Evolutionary conservation across 2,888 invertebrate species (phyloP).

Genomic region (Athetis lepigone): DNA sequence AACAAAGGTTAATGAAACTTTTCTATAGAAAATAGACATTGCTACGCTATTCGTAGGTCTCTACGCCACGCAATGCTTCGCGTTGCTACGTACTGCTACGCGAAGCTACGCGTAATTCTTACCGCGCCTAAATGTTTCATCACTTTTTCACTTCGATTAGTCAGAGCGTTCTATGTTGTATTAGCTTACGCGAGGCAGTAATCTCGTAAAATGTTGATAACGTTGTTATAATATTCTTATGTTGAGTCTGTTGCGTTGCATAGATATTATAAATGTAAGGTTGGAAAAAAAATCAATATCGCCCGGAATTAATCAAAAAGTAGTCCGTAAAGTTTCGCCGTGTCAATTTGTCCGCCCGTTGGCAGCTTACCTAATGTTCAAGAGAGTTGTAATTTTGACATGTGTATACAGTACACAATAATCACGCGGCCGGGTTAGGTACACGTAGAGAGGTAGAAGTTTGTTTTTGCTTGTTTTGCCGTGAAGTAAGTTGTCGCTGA

Average conservation of each 20-base stretch:
- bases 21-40: background rate
- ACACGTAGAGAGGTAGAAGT: too few species aligned
- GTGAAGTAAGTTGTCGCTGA: too few species aligned
- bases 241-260: constrained; percentile 10
- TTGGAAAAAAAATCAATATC: background rate
- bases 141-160: constrained; percentile 39
- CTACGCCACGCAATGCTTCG: constrained; percentile 13
- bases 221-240: constrained; percentile 16
- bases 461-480: too few species aligned
- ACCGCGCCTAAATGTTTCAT: constrained; percentile 29
- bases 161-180: constrained; percentile 13
- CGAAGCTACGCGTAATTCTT: constrained; percentile 13
- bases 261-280: constrained; percentile 6
- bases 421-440: too few species aligned
- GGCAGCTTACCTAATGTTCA: too few species aligned
- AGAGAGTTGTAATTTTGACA: too few species aligned
- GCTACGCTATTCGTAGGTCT: constrained; percentile 33
- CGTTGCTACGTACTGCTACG: constrained; percentile 14
- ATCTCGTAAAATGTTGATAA: constrained; percentile 21
- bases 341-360: too few species aligned
- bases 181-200: constrained; percentile 7
- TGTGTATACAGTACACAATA: too few species aligned
- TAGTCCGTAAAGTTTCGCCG: too few species aligned
- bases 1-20: background rate
- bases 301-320: too few species aligned